A percentile compares a stretch with the other conserved stretches of the same genome.
Conservation (phyloP, 2,888 invertebrate genomes). For the Dynastes grantii region DNA sequence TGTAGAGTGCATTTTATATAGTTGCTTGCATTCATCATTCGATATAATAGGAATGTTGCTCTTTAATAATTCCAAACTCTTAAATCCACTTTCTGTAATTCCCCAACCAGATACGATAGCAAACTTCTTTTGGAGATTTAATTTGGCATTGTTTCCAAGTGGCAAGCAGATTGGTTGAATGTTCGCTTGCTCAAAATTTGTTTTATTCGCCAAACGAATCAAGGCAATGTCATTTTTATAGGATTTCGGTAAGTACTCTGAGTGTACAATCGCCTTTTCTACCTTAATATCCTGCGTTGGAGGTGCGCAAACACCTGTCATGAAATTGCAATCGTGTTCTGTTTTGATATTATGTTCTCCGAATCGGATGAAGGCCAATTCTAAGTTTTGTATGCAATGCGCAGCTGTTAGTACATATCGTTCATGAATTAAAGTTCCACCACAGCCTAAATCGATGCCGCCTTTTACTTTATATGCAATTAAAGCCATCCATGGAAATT, state of each 20-base stretch:
- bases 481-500: constrained; percentile 86
- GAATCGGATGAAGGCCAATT: constrained; percentile 74
- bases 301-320: constrained; percentile 66
- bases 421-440: constrained; percentile 71
- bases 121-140: constrained; percentile 71
- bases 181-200: constrained; percentile 61
- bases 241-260: constrained; percentile 70
- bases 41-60: constrained; percentile 68
- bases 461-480: constrained; percentile 73
- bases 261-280: constrained; percentile 72
- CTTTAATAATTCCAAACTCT: constrained; percentile 65
- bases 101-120: constrained; percentile 84
- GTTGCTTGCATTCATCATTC: constrained; percentile 62
- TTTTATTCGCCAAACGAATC: constrained; percentile 65
- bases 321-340: constrained; percentile 69
- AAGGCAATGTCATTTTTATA: constrained; percentile 77
- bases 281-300: constrained; percentile 73
- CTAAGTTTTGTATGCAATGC: constrained; percentile 73
- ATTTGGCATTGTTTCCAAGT: constrained; percentile 62
- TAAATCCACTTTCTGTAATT: constrained; percentile 75
- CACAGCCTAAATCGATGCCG: constrained; percentile 68
- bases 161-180: constrained; percentile 72
- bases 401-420: constrained; percentile 73
- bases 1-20: constrained; percentile 60
- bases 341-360: constrained; percentile 75